These are phyloP conservation scores for Ricordea florida DNA, from an alignment of 92 coral and sea anemone species.

Conservation along the genomic window DNA sequence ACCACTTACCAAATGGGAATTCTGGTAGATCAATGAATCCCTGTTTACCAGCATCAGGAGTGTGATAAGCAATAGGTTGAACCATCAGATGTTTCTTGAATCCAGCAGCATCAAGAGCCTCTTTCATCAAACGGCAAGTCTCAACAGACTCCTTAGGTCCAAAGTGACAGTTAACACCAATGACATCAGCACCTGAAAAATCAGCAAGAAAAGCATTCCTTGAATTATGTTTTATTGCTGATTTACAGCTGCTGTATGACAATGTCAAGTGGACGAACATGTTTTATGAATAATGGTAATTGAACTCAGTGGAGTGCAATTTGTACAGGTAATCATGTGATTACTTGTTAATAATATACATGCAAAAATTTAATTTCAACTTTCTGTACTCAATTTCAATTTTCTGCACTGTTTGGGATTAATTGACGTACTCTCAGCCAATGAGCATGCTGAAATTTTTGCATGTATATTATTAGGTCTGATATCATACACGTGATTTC, in stretches of 20 bases:
- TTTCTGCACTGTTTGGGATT: too few species aligned
- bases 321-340: too few species aligned
- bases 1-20: constrained; percentile 94
- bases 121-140: constrained; percentile 85
- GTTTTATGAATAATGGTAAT: neutral
- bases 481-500: too few species aligned
- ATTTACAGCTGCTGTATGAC: neutral
- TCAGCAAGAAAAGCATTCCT: neutral
- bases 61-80: constrained; percentile 86
- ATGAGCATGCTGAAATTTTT: too few species aligned
- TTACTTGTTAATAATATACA: too few species aligned
- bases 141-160: constrained; percentile 81
- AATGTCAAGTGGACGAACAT: neutral
- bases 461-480: too few species aligned
- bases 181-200: constrained; percentile 82
- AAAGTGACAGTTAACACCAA: constrained; percentile 96
- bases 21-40: constrained; percentile 99
- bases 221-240: neutral
- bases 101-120: constrained; percentile 91
- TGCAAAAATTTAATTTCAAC: too few species aligned
- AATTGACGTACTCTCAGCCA: too few species aligned
- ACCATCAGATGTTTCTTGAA: constrained; percentile 85
- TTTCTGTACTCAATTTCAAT: too few species aligned
- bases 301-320: too few species aligned
- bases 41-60: constrained; percentile 94